Evolutionary conservation across 2,888 invertebrate species (phyloP).

Genomic region (Eupithecia centaureata): DNA sequence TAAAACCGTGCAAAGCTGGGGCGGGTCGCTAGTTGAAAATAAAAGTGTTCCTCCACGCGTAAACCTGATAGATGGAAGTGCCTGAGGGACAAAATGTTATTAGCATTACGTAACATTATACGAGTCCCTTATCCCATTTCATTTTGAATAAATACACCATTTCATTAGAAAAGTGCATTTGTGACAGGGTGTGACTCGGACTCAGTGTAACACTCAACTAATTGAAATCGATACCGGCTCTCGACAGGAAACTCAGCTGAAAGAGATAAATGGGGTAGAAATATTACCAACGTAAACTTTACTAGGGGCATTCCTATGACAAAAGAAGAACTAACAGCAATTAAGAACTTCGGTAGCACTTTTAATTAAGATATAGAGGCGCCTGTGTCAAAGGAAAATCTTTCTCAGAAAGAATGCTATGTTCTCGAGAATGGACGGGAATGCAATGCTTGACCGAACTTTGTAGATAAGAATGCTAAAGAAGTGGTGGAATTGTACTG

Average conservation of each 20-base stretch:
- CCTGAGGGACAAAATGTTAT: constrained; percentile 1
- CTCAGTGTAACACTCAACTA: constrained; percentile 38
- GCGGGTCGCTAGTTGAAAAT: too few relatives aligned
- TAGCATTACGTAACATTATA: background rate
- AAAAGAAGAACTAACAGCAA: constrained; percentile 37
- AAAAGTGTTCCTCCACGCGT: background rate
- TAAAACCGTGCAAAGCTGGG: too few relatives aligned
- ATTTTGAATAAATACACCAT: constrained; percentile 1
- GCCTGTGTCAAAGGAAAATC: constrained; percentile 22
- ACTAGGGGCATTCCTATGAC: constrained; percentile 28
- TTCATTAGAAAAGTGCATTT: constrained; percentile 22
- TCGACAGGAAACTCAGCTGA: constrained; percentile 24
- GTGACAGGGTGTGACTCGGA: constrained; percentile 19
- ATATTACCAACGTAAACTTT: constrained; percentile 32
- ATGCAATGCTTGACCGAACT: constrained; percentile 17
- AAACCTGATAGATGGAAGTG: background rate
- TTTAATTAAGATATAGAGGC: constrained; percentile 32
- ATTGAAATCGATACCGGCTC: constrained; percentile 38
- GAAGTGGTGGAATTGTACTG: constrained; percentile 8
- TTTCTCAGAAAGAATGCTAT: constrained; percentile 25
- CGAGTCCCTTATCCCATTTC: background rate
- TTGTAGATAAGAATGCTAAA: constrained; percentile 13
- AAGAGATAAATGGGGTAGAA: constrained; percentile 37
- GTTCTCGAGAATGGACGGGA: constrained; percentile 17
- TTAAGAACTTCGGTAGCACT: constrained; percentile 34